phyloP scores from a whole-genome alignment of 2,888 invertebrate genomes.

The Camptogramma bilineatum region DNA sequence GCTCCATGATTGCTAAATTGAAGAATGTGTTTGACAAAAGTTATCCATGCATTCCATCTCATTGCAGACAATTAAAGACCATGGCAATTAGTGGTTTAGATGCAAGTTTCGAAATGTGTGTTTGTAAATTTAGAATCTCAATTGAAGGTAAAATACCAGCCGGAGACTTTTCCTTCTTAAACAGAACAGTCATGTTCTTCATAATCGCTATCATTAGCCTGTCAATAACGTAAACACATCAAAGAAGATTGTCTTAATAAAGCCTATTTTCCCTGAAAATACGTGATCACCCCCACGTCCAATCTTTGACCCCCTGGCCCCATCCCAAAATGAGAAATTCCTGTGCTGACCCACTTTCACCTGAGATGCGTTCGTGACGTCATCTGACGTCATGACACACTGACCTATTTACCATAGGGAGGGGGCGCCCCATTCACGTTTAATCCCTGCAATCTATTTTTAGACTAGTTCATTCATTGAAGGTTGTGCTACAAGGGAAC shows the following conservation, averaged over 20 bases:
- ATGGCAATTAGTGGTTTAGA: no score
- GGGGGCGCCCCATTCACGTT: constrained; percentile 73
- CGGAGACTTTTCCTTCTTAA: no score
- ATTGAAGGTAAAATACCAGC: no score
- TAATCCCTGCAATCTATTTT: constrained; percentile 74
- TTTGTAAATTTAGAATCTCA: no score
- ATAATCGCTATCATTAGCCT: neutral
- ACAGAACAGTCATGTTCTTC: neutral
- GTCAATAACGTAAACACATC: constrained; percentile 1
- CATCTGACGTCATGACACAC: constrained; percentile 77
- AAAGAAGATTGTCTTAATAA: constrained; percentile 21
- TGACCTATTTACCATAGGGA: constrained; percentile 69
- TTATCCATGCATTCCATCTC: constrained; percentile 6
- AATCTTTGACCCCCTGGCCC: constrained; percentile 21
- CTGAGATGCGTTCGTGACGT: constrained; percentile 77
- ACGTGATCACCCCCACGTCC: constrained; percentile 14
- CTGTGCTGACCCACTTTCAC: constrained; percentile 59
- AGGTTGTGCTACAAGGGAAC: constrained; percentile 46
- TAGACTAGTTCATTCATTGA: constrained; percentile 79
- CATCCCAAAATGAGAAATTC: constrained; percentile 29
- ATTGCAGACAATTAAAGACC: no score
- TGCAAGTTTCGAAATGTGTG: no score
- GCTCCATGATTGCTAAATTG: constrained; percentile 14
- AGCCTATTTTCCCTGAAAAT: constrained; percentile 21
- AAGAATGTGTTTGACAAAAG: constrained; percentile 19